Conservation (phyloP, 37 sponge, comb jelly and placozoan species). For the Trichoplax adhaerens region DNA sequence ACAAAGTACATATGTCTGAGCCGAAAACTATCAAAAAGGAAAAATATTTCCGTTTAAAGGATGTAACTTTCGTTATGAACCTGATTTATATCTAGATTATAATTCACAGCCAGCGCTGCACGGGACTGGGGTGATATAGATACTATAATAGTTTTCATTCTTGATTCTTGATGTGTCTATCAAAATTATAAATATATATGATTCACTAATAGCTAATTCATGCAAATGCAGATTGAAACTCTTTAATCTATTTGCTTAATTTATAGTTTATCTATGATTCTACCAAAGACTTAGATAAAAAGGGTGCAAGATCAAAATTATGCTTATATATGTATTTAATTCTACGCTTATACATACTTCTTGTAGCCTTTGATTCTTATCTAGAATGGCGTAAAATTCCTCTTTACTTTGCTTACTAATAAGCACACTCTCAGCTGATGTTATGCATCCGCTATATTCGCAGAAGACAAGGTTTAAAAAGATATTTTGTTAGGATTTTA, state of each 20-base stretch:
- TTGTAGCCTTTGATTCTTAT: slow-evolving; percentile 28
- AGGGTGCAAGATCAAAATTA: not conserved
- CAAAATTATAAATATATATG: not conserved
- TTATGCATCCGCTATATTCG: slow-evolving; percentile 77
- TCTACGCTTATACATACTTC: not conserved
- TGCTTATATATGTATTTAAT: not conserved
- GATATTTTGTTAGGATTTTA: too few species aligned
- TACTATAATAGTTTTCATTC: slow-evolving; percentile 32
- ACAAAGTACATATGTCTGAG: not conserved
- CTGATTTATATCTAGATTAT: slow-evolving; percentile 30
- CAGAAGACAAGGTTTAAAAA: too few species aligned
- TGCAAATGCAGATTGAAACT: not conserved
- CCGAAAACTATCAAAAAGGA: too few species aligned
- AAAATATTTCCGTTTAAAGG: not conserved
- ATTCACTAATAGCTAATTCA: not conserved
- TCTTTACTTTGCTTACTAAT: slow-evolving; percentile 71
- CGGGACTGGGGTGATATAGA: slow-evolving; percentile 81
- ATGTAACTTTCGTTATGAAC: not conserved
- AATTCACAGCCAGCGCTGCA: slow-evolving; percentile 64
- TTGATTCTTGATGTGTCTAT: slow-evolving; percentile 9
- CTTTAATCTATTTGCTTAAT: not conserved
- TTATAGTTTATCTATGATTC: not conserved
- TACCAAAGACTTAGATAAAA: not conserved
- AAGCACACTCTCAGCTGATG: slow-evolving; percentile 92
- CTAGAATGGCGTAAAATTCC: slow-evolving; percentile 28